Conservation (phyloP, 2,113 vertebrate species). For the Tychaedon coryphoeus region DNA sequence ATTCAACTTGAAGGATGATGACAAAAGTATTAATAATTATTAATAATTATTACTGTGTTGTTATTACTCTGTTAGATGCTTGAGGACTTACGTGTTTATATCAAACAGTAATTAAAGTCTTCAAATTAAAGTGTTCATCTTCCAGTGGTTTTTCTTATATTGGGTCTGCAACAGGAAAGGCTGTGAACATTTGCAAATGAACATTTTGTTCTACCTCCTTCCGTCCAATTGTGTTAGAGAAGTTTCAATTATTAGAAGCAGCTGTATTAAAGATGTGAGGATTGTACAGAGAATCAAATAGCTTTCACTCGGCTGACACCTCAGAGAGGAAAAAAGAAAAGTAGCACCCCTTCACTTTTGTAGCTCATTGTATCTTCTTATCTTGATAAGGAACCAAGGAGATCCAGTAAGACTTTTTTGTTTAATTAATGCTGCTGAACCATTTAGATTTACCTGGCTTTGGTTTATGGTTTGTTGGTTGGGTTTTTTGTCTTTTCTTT, state of each 20-base stretch:
- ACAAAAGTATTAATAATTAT: background rate
- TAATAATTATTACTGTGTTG: background rate
- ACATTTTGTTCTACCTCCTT: background rate
- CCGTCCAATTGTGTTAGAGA: background rate
- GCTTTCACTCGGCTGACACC: background rate
- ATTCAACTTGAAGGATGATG: background rate
- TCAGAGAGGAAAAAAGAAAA: background rate
- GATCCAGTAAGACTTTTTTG: background rate
- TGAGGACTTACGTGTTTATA: background rate
- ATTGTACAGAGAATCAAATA: background rate
- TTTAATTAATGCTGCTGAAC: background rate
- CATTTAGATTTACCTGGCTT: background rate
- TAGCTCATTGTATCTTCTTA: background rate
- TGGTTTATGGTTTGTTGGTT: background rate
- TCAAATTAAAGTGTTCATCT: background rate
- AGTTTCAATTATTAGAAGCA: background rate
- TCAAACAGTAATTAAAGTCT: constrained; percentile 10
- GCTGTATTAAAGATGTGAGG: background rate
- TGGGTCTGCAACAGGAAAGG: background rate
- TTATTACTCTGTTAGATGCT: background rate
- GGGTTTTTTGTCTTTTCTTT: background rate
- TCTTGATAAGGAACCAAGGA: background rate
- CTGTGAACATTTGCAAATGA: background rate
- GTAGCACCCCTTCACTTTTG: background rate
- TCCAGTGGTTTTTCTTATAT: background rate